phyloP scores from a whole-genome alignment of 1,140 invertebrate species.

The Popillia japonica region DNA sequence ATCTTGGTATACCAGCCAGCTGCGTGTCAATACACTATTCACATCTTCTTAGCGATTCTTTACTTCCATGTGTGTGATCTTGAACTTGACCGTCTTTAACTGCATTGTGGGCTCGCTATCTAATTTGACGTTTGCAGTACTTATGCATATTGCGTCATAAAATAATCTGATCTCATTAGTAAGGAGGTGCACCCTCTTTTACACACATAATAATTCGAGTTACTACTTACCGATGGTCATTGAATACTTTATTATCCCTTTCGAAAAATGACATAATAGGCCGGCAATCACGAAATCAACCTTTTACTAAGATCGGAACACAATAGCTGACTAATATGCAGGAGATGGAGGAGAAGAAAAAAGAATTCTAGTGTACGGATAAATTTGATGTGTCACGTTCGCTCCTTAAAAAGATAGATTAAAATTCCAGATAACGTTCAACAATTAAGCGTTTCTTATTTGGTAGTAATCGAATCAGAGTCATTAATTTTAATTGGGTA shows the following conservation, averaged over 20 bases:
- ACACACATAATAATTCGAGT: too few relatives aligned
- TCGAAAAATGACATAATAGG: background rate
- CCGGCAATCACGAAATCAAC: background rate
- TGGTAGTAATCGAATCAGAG: conserved; percentile 54
- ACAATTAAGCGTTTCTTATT: conserved; percentile 47
- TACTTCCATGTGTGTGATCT: too few relatives aligned
- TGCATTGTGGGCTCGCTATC: too few relatives aligned
- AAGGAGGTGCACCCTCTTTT: too few relatives aligned
- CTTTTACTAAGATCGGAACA: background rate
- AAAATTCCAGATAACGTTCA: conserved; percentile 30
- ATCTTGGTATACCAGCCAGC: too few relatives aligned
- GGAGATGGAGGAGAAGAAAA: background rate
- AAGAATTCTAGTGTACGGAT: background rate
- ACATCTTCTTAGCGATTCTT: too few relatives aligned
- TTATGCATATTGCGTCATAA: too few relatives aligned
- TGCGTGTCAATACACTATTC: too few relatives aligned
- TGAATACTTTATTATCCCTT: background rate
- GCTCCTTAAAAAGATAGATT: conserved; percentile 34
- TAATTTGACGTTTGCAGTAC: too few relatives aligned
- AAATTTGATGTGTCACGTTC: conserved; percentile 24
- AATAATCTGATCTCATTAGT: too few relatives aligned
- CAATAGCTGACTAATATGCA: background rate
- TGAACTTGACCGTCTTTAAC: too few relatives aligned
- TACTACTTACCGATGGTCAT: too few relatives aligned
- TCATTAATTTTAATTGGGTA: conserved; percentile 56